Percentiles rank a stretch among this genome's conserved stretches.
Conservation (phyloP, 2,113 vertebrate species). For the Chionomys nivalis region DNA sequence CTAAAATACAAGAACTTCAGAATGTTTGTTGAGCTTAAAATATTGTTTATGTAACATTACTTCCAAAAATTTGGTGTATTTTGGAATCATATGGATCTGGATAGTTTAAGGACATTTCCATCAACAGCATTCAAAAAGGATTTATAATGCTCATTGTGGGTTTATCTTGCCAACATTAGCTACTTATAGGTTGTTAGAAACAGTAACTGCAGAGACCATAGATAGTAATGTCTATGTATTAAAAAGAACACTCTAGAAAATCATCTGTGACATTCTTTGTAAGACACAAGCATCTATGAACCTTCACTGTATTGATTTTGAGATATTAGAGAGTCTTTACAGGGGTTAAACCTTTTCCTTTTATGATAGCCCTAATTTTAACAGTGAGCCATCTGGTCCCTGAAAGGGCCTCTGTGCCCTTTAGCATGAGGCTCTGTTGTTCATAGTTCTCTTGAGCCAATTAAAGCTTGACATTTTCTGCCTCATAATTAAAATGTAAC, state of each 20-base stretch:
- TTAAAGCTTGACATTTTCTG: constrained; percentile 87
- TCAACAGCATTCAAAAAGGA: constrained; percentile 29
- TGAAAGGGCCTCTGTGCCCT: constrained; percentile 62
- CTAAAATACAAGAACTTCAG: constrained; percentile 33
- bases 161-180: constrained; percentile 15
- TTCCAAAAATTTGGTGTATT: constrained; percentile 16
- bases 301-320: constrained; percentile 55
- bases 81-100: constrained; percentile 29
- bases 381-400: constrained; percentile 67
- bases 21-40: constrained; percentile 37
- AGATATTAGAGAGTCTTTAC: constrained; percentile 28
- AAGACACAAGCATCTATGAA: background rate
- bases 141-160: constrained; percentile 19
- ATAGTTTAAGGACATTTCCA: constrained; percentile 40
- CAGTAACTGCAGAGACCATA: constrained; percentile 10
- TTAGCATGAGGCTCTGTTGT: constrained; percentile 79
- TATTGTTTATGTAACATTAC: constrained; percentile 58
- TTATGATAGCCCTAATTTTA: constrained; percentile 64
- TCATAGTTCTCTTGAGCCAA: constrained; percentile 81
- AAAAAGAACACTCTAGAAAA: constrained; percentile 47
- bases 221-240: background rate
- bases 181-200: background rate
- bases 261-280: constrained; percentile 27
- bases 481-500: constrained; percentile 87
- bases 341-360: background rate